Conservation (phyloP, 2,113 vertebrate genomes). For the Epinephelus lanceolatus region DNA sequence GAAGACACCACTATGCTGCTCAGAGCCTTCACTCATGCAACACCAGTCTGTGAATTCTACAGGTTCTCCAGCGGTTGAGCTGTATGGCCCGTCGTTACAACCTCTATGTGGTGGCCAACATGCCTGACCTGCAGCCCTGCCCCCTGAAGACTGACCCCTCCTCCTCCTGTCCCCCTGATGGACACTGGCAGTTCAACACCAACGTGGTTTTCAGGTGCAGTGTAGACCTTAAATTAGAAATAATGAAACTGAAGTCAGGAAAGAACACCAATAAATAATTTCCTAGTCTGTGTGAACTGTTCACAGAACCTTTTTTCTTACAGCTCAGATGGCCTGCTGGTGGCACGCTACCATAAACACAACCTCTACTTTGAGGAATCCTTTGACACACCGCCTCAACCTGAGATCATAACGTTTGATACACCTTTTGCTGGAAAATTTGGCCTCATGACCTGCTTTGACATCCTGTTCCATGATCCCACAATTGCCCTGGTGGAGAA, state of each 20-base stretch:
- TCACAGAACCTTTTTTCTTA: neutral
- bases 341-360: constrained; percentile 91
- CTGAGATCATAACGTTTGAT: constrained; percentile 87
- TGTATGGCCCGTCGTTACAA: constrained; percentile 90
- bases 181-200: constrained; percentile 95
- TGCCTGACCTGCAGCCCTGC: constrained; percentile 90
- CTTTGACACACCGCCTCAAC: constrained; percentile 84
- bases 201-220: constrained; percentile 86
- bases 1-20: neutral
- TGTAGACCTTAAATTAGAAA: neutral
- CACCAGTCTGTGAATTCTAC: neutral
- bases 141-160: constrained; percentile 64
- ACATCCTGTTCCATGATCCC: constrained; percentile 93
- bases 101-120: constrained; percentile 93
- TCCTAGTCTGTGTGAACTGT: neutral
- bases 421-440: constrained; percentile 94
- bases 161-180: constrained; percentile 87
- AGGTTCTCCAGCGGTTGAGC: constrained; percentile 92
- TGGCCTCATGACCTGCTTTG: constrained; percentile 94
- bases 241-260: neutral
- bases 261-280: neutral
- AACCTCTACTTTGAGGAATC: constrained; percentile 91
- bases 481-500: constrained; percentile 83
- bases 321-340: constrained; percentile 84
- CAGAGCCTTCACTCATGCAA: neutral